These are phyloP conservation scores for Hymenochirus boettgeri DNA, from an alignment of 2,113 vertebrate species.

Conservation along the genomic window DNA sequence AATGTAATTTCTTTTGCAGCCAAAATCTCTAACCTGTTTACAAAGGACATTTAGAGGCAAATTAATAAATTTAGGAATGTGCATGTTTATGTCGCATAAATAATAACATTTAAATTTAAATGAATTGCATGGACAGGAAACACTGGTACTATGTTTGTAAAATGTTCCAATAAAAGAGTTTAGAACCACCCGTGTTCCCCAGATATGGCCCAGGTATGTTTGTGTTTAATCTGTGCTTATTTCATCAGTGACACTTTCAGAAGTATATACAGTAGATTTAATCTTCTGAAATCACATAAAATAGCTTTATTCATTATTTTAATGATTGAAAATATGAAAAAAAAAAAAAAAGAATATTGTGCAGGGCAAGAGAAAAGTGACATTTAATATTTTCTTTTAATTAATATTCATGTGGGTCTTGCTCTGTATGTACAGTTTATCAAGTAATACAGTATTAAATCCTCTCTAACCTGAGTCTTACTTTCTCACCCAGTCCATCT, in stretches of 20 bases:
- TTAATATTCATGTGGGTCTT: background rate
- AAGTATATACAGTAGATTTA: background rate
- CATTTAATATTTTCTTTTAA: background rate
- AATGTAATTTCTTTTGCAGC: too few species aligned
- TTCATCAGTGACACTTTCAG: background rate
- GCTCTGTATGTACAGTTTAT: background rate
- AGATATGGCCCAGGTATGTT: too few species aligned
- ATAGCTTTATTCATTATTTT: background rate
- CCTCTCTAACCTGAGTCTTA: constrained; percentile 11
- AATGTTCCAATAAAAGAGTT: too few species aligned
- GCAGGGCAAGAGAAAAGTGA: background rate
- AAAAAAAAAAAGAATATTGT: background rate
- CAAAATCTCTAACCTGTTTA: too few species aligned
- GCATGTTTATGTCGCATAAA: too few species aligned
- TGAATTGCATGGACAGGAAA: too few species aligned
- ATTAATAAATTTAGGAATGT: too few species aligned
- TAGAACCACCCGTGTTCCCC: too few species aligned
- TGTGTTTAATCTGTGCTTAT: background rate
- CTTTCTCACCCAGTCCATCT: constrained; percentile 22
- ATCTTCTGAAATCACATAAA: background rate
- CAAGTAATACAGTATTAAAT: constrained; percentile 10
- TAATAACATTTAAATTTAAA: too few species aligned
- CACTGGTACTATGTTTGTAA: too few species aligned
- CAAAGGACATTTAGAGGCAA: too few species aligned
- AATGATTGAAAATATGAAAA: background rate